Evolutionary conservation across 37 sponge, comb jelly and placozoan species (phyloP).

Genomic region (Chondrosia reniformis): DNA sequence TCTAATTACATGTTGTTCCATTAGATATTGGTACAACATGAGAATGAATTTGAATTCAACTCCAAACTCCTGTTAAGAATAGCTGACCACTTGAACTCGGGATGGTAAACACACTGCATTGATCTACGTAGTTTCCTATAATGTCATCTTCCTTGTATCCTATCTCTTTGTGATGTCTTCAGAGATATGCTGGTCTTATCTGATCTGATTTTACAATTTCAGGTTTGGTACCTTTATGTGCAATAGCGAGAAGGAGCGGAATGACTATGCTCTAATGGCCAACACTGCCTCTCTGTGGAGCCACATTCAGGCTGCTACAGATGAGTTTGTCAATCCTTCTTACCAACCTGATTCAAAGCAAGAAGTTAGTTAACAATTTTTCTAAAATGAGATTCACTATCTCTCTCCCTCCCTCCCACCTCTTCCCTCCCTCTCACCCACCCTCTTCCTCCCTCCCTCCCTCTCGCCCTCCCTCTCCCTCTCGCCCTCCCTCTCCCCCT

Average conservation of each 20-base stretch:
- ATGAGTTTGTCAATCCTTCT: slow-evolving; percentile 41
- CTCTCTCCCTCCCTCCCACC: not conserved
- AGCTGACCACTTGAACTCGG: slow-evolving; percentile 82
- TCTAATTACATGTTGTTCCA: not conserved
- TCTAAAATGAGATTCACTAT: not conserved
- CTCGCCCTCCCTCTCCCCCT: not conserved
- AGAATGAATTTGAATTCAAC: slow-evolving; percentile 89
- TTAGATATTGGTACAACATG: slow-evolving; percentile 71
- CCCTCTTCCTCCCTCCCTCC: not conserved
- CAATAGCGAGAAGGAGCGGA: slow-evolving; percentile 72
- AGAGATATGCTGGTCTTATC: not conserved
- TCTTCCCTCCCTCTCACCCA: not conserved
- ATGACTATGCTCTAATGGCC: slow-evolving; percentile 39
- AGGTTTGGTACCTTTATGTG: slow-evolving; percentile 87
- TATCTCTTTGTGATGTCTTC: not conserved
- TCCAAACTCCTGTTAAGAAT: slow-evolving; percentile 61
- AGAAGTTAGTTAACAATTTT: slow-evolving; percentile 52
- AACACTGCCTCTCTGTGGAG: slow-evolving; percentile 65
- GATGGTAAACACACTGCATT: slow-evolving; percentile 56
- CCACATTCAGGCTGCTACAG: slow-evolving; percentile 53
- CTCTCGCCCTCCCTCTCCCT: not conserved
- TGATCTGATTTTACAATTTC: not conserved
- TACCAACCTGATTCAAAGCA: slow-evolving; percentile 8
- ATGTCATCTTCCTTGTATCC: not conserved
- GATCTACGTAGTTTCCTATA: not conserved